Base-by-base conservation (phyloP, 2,888 invertebrate genomes). In the Bibio marci region DNA sequence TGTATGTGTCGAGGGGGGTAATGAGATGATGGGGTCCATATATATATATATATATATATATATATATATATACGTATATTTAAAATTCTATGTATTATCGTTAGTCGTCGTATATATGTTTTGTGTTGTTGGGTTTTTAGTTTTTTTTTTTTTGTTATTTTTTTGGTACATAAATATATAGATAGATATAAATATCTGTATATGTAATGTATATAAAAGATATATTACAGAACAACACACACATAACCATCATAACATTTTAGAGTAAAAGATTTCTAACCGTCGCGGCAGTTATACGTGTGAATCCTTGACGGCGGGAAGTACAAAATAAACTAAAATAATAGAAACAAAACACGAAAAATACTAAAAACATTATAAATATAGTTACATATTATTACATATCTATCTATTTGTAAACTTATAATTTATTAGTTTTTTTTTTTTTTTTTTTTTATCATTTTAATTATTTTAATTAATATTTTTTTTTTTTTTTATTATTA, bases 241-340 rank as follows among this genome's bases (percentile, higher is more conserved):
- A 38, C 38, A 39, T 31, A 35, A 50, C 46, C 49, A 50, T 49
- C 49, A 49, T 49, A 51, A 50, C 48, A 50, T 50, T 49, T 35
- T 47, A 47, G 48, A 46, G 49, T 49, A 52, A 51, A 52, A 52
- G 51, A 51, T 51, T 52, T 50, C 49, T 50, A 52, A 51, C 52
- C 52, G 50, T 50, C 51, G 49, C 48, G 50, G 48, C 48, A 50
- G 51, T 50, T 50, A 46, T 46, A 49, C 48, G 46, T 31, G 37
- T 19, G 39, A 39, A 39, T 39, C 44, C 47, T 46, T 45, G 38
- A 42, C 41, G 41, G 43, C 41, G 41, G 39, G 41, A 31, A 40
- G 27, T 22, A 35, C 31, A 33, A 40, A 37, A 22, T 31, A 33
- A 28, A 13, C 31, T 18, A 38, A 32, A 18, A 39, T 34, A 39